These are phyloP conservation scores for Oxystoma pomonae DNA, from an alignment of 2,888 invertebrate genomes.

Conservation along the genomic window DNA sequence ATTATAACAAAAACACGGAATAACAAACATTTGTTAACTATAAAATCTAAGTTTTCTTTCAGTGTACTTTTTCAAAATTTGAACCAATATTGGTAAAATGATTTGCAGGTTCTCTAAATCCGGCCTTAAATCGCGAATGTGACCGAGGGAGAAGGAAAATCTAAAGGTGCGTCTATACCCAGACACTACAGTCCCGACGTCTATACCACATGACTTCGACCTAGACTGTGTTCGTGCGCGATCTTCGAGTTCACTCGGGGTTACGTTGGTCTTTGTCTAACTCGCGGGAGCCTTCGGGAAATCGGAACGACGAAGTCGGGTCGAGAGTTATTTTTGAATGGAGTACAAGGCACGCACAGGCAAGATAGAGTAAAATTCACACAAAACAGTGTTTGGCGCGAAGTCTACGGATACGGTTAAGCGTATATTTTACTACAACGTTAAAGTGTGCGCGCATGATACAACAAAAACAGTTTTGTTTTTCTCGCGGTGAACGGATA, in stretches of 20 bases:
- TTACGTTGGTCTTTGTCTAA: not conserved
- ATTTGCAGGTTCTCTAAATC: not conserved
- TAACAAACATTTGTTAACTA: no score
- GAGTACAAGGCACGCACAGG: slow-evolving; percentile 1
- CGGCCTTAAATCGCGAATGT: not conserved
- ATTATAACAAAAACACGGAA: no score
- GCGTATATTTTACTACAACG: not conserved
- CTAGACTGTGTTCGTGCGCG: slow-evolving; percentile 25
- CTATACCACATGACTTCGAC: slow-evolving; percentile 39
- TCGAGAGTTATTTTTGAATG: not conserved
- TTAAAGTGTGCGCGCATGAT: not conserved
- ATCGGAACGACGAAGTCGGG: not conserved
- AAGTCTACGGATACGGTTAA: not conserved
- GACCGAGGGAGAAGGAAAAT: slow-evolving; percentile 17
- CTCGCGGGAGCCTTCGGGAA: not conserved
- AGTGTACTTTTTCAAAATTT: no score
- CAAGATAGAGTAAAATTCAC: not conserved
- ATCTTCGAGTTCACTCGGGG: not conserved
- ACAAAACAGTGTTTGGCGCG: slow-evolving; percentile 1
- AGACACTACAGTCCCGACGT: slow-evolving; percentile 39
- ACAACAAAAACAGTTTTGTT: not conserved
- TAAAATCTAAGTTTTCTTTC: no score
- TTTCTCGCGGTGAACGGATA: not conserved
- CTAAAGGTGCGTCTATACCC: slow-evolving; percentile 24
- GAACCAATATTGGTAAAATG: no score